Evolutionary conservation across 1,140 invertebrate species (phyloP).

Genomic region (Phymorhynchus buccinoides): DNA sequence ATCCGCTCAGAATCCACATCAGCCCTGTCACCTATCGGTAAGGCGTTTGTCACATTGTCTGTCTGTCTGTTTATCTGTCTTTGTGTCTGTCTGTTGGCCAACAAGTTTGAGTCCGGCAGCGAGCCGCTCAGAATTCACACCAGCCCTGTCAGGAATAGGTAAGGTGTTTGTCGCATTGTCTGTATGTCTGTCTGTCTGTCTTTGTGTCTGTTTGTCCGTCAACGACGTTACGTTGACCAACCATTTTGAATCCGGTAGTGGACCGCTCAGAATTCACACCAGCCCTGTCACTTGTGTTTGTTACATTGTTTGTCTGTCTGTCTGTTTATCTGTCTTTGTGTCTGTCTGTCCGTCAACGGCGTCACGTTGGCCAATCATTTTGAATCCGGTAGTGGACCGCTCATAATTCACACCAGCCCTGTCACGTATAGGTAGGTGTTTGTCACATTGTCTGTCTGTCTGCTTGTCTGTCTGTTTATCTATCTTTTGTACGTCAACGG

Average conservation of each 20-base stretch:
- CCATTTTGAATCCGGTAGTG: constrained; percentile 94
- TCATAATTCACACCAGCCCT: constrained; percentile 92
- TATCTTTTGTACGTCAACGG: too few relatives aligned
- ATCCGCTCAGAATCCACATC: constrained; percentile 90
- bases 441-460: too few relatives aligned
- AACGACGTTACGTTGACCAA: too few relatives aligned
- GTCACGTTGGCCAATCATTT: constrained; percentile 96
- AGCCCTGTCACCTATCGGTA: constrained; percentile 93
- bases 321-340: too few relatives aligned
- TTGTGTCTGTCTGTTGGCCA: too few relatives aligned
- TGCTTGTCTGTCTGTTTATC: too few relatives aligned
- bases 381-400: constrained; percentile 91
- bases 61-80: constrained; percentile 9
- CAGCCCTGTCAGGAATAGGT: constrained; percentile 93
- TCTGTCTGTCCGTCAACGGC: too few relatives aligned
- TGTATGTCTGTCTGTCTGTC: too few relatives aligned
- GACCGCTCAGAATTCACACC: constrained; percentile 90
- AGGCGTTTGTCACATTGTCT: background rate
- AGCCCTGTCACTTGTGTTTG: constrained; percentile 90
- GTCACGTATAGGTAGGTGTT: constrained; percentile 86
- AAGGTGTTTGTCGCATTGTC: background rate
- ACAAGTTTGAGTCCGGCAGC: constrained; percentile 94
- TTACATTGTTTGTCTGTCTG: too few relatives aligned
- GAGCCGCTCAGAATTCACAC: constrained; percentile 92
- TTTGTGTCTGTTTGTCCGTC: too few relatives aligned